Conservation (phyloP, 1,140 invertebrate species). For the Leptonema lineaticorne region DNA sequence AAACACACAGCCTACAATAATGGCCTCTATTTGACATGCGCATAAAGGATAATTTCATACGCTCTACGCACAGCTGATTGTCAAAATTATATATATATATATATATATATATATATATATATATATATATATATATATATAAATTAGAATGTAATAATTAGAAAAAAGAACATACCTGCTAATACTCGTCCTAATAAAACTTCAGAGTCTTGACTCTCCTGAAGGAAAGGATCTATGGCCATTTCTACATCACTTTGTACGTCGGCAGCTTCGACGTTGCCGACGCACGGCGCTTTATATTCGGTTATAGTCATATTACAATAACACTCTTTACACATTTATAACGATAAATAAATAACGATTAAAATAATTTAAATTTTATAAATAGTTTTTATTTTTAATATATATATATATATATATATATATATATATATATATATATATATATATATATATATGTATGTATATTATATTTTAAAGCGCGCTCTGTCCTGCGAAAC, state of each 20-base stretch:
- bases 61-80: background rate
- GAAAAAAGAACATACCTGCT: constrained; percentile 52
- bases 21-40: background rate
- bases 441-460: too few relatives aligned
- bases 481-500: background rate
- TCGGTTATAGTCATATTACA: constrained; percentile 38
- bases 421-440: too few relatives aligned
- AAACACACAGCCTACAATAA: background rate
- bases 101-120: too few relatives aligned
- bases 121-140: too few relatives aligned
- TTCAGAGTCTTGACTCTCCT: constrained; percentile 53
- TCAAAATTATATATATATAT: background rate
- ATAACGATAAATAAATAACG: background rate
- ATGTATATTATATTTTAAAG: too few relatives aligned
- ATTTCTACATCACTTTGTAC: constrained; percentile 43
- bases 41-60: background rate
- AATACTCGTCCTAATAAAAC: constrained; percentile 59
- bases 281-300: constrained; percentile 35
- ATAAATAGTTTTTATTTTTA: background rate
- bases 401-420: too few relatives aligned
- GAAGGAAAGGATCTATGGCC: constrained; percentile 36
- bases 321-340: constrained; percentile 38
- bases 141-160: too few relatives aligned
- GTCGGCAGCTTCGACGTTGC: constrained; percentile 46
- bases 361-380: background rate